A percentile compares a stretch with the other conserved stretches of the same genome.
These are phyloP conservation scores for Meleagris gallopavo DNA, from an alignment of 2,113 vertebrate species.

Conservation along the genomic window DNA sequence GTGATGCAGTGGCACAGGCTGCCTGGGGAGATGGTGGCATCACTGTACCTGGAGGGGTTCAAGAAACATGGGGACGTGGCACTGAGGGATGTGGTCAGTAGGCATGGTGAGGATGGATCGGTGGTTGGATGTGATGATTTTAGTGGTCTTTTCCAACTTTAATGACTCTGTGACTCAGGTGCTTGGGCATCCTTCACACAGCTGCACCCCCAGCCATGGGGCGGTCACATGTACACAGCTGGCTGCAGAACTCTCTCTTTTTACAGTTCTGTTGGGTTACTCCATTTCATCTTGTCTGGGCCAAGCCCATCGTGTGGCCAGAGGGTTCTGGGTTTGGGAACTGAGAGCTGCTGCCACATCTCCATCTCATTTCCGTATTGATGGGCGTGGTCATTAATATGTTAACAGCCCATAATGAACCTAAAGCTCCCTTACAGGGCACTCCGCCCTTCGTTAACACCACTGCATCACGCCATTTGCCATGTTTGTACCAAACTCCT, in stretches of 20 bases:
- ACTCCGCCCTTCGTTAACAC: background rate
- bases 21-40: too few relatives aligned
- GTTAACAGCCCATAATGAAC: background rate
- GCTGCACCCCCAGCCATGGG: too few relatives aligned
- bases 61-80: too few relatives aligned
- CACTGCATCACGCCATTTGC: background rate
- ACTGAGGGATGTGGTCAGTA: too few relatives aligned
- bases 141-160: too few relatives aligned
- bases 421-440: background rate
- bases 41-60: too few relatives aligned
- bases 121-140: too few relatives aligned
- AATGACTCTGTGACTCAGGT: background rate
- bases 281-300: background rate
- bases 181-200: background rate
- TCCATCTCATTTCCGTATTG: background rate
- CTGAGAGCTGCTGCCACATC: background rate
- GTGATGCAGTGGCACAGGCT: too few relatives aligned
- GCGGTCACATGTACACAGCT: background rate
- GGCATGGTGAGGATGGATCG: too few relatives aligned
- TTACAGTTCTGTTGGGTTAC: too few relatives aligned
- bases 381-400: background rate
- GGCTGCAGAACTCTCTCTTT: background rate
- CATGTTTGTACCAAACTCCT: background rate
- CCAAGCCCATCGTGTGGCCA: background rate
- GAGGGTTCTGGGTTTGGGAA: background rate